Percentiles rank a stretch among this genome's conserved stretches.
Conservation (phyloP, 2,888 invertebrate genomes). For the Lydus trimaculatus region DNA sequence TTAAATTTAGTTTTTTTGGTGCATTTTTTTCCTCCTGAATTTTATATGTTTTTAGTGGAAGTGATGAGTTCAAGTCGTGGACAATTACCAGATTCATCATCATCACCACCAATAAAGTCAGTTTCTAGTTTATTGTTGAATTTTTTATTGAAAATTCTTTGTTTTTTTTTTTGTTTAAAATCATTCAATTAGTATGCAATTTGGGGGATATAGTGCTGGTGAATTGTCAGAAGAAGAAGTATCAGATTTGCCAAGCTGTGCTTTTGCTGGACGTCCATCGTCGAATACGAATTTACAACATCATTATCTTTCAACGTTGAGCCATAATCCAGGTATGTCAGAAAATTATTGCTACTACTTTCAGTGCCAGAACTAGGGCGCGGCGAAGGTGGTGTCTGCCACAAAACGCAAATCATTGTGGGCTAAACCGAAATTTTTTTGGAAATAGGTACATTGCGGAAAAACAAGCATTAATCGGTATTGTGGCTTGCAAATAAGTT, state of each 20-base stretch:
- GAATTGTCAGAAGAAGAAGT: constrained; percentile 70
- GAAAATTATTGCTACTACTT: neutral
- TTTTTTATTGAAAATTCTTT: neutral
- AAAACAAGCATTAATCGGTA: too few species aligned
- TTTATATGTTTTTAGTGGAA: constrained; percentile 31
- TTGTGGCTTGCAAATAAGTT: too few species aligned
- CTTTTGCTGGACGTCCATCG: constrained; percentile 70
- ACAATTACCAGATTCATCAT: constrained; percentile 74
- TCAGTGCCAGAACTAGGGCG: too few species aligned
- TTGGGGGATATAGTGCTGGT: constrained; percentile 57
- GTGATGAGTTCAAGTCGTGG: constrained; percentile 58
- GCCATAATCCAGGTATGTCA: constrained; percentile 54
- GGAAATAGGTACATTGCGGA: too few species aligned
- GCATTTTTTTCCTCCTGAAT: neutral
- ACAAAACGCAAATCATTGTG: too few species aligned
- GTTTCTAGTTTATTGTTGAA: constrained; percentile 26
- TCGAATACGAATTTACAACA: constrained; percentile 52
- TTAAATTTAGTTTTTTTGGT: neutral
- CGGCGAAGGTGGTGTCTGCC: too few species aligned
- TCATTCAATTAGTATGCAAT: constrained; percentile 53
- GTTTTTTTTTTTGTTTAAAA: constrained; percentile 7
- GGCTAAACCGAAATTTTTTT: too few species aligned
- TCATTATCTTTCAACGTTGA: constrained; percentile 56
- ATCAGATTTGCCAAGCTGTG: constrained; percentile 81
- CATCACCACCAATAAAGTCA: constrained; percentile 74